Conservation (phyloP, 2,888 invertebrate genomes). For the Andrena haemorrhoa region DNA sequence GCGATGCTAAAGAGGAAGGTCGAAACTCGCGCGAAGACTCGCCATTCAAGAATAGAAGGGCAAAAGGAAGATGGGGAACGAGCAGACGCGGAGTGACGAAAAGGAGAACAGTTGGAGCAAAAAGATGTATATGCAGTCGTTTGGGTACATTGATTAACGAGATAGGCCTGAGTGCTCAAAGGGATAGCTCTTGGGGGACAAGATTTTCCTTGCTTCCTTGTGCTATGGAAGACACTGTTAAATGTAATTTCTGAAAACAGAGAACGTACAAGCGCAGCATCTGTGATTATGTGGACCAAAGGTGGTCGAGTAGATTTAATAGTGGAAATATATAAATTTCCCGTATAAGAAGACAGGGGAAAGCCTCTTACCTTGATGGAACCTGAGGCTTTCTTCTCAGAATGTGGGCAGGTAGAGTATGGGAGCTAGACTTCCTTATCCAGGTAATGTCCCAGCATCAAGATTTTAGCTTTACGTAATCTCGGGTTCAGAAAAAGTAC, state of each 20-base stretch:
- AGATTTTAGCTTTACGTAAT: too few relatives aligned
- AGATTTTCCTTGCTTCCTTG: conserved; percentile 18
- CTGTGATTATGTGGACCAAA: background rate
- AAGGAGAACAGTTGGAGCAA: conserved; percentile 27
- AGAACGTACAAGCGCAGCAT: conserved; percentile 13
- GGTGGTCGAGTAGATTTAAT: too few relatives aligned
- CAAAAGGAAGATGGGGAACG: conserved; percentile 36
- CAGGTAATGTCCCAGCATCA: too few relatives aligned
- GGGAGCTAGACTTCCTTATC: too few relatives aligned
- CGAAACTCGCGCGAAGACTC: conserved; percentile 44
- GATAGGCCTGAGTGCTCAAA: conserved; percentile 33
- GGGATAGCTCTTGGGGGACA: conserved; percentile 24
- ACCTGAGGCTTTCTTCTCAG: too few relatives aligned
- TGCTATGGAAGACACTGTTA: conserved; percentile 16
- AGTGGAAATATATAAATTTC: too few relatives aligned
- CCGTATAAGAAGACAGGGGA: too few relatives aligned
- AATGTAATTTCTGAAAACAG: conserved; percentile 10
- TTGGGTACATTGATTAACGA: conserved; percentile 29
- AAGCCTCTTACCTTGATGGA: too few relatives aligned
- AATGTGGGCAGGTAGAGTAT: too few relatives aligned
- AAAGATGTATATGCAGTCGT: conserved; percentile 44
- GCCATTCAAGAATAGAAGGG: conserved; percentile 61
- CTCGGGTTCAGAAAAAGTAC: too few relatives aligned
- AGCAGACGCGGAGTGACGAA: conserved; percentile 7
- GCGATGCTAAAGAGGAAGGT: conserved; percentile 14